Evolutionary conservation across 2,888 invertebrate species (phyloP).

Genomic region (Gymnosoma rotundatum): DNA sequence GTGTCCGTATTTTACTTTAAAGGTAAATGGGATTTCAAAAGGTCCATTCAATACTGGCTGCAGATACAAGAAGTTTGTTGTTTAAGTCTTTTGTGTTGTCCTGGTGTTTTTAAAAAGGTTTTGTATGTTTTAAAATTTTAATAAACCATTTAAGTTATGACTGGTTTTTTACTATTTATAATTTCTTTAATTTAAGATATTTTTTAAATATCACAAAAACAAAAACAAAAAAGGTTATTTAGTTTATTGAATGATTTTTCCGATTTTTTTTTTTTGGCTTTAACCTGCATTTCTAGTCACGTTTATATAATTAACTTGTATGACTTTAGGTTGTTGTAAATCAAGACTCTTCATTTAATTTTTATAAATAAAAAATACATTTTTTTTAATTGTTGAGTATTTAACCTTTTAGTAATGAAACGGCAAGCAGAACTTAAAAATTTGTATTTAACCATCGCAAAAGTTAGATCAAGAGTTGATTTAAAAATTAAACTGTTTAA

Average conservation of each 20-base stretch:
- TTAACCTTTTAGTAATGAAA: conserved; percentile 42
- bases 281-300: conserved; percentile 53
- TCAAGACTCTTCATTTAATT: conserved; percentile 44
- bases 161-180: not conserved
- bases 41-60: not conserved
- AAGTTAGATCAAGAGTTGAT: no score
- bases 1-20: not conserved
- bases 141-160: not conserved
- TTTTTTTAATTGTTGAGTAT: conserved; percentile 20
- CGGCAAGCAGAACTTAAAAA: not conserved
- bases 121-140: not conserved
- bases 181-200: not conserved
- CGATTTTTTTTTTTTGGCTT: conserved; percentile 8
- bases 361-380: conserved; percentile 4
- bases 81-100: conserved; percentile 61
- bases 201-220: conserved; percentile 36
- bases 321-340: conserved; percentile 32
- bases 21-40: conserved; percentile 4
- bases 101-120: not conserved
- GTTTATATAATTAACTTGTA: conserved; percentile 55
- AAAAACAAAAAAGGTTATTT: not conserved
- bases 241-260: conserved; percentile 10
- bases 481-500: no score
- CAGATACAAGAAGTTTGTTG: conserved; percentile 45
- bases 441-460: not conserved